Evolutionary conservation across 2,888 invertebrate genomes (phyloP).

Genomic region (Lithosia quadra): DNA sequence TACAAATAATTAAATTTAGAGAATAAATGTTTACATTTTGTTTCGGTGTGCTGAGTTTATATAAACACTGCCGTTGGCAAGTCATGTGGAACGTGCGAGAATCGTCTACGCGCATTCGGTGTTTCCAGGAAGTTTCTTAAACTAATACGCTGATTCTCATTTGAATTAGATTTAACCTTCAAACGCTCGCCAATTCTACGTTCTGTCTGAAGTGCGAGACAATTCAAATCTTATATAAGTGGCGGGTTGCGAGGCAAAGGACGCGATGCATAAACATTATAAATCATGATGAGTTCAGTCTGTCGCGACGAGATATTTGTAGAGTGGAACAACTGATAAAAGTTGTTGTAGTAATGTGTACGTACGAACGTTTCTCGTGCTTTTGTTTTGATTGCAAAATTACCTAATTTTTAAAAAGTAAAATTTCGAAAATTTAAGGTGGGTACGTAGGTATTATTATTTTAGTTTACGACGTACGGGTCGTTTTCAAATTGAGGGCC

Average conservation of each 20-base stretch:
- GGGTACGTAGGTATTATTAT: too few species aligned
- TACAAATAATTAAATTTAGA: slow-evolving; percentile 21
- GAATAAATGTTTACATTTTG: slow-evolving; percentile 35
- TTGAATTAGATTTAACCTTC: slow-evolving; percentile 78
- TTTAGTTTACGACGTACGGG: too few species aligned
- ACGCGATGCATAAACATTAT: slow-evolving; percentile 68
- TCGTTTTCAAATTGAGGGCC: too few species aligned
- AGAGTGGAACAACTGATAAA: slow-evolving; percentile 58
- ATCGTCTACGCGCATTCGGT: slow-evolving; percentile 59
- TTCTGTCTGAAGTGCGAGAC: slow-evolving; percentile 67
- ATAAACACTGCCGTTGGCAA: slow-evolving; percentile 70
- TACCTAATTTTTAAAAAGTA: not conserved
- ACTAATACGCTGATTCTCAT: slow-evolving; percentile 59
- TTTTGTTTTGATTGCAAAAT: slow-evolving; percentile 24
- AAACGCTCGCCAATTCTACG: slow-evolving; percentile 68
- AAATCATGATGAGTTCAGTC: slow-evolving; percentile 70
- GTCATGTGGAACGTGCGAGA: slow-evolving; percentile 62
- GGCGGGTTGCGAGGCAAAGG: slow-evolving; percentile 52
- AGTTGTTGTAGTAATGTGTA: slow-evolving; percentile 30
- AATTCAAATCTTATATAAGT: slow-evolving; percentile 68
- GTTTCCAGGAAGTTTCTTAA: slow-evolving; percentile 71
- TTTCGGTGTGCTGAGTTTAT: slow-evolving; percentile 49
- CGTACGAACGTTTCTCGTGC: slow-evolving; percentile 20
- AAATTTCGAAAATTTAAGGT: too few species aligned
- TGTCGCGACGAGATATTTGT: slow-evolving; percentile 62